Evolutionary conservation across 2,888 invertebrate genomes (phyloP).

Genomic region (Antitype chi): DNA sequence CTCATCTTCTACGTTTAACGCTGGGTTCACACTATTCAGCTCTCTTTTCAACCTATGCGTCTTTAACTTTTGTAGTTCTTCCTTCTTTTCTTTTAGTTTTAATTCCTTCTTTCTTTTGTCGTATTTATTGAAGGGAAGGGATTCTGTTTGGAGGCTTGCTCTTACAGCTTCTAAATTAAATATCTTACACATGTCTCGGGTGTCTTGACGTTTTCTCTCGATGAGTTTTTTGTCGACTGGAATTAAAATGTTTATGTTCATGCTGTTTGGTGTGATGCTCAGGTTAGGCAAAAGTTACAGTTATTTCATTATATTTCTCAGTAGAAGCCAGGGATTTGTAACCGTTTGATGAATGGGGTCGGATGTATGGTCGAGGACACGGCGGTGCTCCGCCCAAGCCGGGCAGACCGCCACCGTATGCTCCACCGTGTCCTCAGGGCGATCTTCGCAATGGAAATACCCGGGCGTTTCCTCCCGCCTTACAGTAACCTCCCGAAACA

Average conservation of each 20-base stretch:
- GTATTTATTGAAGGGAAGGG: constrained; percentile 34
- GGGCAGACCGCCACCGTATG: no score
- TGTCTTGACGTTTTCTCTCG: constrained; percentile 82
- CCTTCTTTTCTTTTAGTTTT: constrained; percentile 23
- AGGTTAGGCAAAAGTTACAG: neutral
- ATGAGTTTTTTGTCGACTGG: constrained; percentile 82
- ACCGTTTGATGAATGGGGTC: neutral
- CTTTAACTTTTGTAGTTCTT: constrained; percentile 10
- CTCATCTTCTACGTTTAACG: constrained; percentile 70
- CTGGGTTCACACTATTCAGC: constrained; percentile 65
- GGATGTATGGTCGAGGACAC: no score
- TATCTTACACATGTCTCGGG: constrained; percentile 82
- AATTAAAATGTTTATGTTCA: constrained; percentile 23
- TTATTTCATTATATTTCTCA: neutral
- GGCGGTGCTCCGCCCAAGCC: no score
- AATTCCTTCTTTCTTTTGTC: constrained; percentile 35
- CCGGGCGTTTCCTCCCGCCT: no score
- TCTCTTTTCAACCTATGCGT: constrained; percentile 66
- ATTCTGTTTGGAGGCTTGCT: constrained; percentile 22
- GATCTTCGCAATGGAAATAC: no score
- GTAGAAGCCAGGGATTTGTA: neutral
- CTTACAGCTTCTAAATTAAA: constrained; percentile 79
- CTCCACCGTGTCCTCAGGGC: no score
- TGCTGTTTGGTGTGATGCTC: neutral
- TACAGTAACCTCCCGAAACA: no score